A percentile compares a stretch with the other conserved stretches of the same genome.
These are phyloP conservation scores for Melieria picta DNA, from an alignment of 2,888 invertebrate genomes.

Conservation along the genomic window DNA sequence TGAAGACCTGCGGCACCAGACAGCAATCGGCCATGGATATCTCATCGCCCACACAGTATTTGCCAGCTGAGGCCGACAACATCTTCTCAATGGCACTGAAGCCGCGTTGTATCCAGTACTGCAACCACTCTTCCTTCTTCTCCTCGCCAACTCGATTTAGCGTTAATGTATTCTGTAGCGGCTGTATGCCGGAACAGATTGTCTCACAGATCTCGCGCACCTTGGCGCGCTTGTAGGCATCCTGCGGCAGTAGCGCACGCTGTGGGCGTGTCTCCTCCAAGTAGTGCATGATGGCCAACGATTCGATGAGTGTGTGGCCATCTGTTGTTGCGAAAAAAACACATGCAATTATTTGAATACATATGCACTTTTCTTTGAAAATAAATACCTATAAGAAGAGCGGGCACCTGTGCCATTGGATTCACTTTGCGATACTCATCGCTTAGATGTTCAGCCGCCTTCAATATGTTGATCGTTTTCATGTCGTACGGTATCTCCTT, in stretches of 20 bases:
- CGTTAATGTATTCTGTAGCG: constrained; percentile 91
- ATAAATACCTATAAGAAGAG: constrained; percentile 79
- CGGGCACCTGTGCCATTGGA: constrained; percentile 95
- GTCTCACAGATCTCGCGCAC: constrained; percentile 93
- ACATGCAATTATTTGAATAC: neutral
- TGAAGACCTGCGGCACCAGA: constrained; percentile 94
- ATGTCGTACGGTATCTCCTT: constrained; percentile 97
- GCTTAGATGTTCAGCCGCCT: constrained; percentile 86
- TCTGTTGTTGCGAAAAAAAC: constrained; percentile 66
- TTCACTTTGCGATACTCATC: constrained; percentile 90
- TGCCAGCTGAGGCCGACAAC: constrained; percentile 83
- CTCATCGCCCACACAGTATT: constrained; percentile 93
- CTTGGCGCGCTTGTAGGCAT: constrained; percentile 87
- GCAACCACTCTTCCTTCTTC: constrained; percentile 91
- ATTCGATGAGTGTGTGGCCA: constrained; percentile 77
- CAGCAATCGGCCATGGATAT: constrained; percentile 95
- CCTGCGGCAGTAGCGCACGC: constrained; percentile 86
- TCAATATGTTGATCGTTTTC: constrained; percentile 84
- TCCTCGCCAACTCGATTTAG: constrained; percentile 88
- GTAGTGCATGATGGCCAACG: constrained; percentile 92
- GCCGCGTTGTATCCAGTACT: constrained; percentile 90
- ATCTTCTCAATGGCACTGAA: constrained; percentile 90
- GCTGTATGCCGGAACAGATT: constrained; percentile 95
- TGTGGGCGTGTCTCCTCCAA: constrained; percentile 92
- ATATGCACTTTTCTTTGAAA: neutral